Evolutionary conservation across 2,113 vertebrate genomes (phyloP).

Genomic region (Hemichromis elongatus): DNA sequence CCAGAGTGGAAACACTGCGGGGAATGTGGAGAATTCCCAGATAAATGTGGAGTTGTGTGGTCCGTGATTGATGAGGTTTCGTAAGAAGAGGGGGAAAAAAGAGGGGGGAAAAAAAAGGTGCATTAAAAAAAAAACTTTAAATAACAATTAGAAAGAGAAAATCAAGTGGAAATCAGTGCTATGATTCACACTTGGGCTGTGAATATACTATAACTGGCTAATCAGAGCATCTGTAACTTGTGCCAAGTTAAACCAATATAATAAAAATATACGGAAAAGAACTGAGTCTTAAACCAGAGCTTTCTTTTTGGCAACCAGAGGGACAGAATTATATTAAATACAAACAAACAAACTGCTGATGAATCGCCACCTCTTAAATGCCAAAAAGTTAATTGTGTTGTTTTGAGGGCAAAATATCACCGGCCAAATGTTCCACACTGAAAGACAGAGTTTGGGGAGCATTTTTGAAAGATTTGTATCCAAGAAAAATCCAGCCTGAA

Average conservation of each 20-base stretch:
- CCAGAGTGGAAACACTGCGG: not conserved
- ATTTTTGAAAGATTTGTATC: not conserved
- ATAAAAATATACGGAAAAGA: not conserved
- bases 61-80: not conserved
- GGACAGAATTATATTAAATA: not conserved
- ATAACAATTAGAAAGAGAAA: not conserved
- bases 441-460: not conserved
- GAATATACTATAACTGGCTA: not conserved
- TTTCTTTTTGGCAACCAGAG: not conserved
- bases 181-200: not conserved
- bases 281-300: not conserved
- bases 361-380: not conserved
- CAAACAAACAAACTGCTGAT: not conserved
- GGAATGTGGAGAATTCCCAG: not conserved
- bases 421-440: not conserved
- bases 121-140: not conserved
- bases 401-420: not conserved
- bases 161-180: not conserved
- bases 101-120: not conserved
- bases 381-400: not conserved
- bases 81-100: not conserved
- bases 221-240: not conserved
- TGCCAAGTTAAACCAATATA: not conserved
- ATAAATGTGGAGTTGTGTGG: not conserved
- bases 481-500: not conserved